Conservation (phyloP, 1,140 invertebrate species). For the Cotesia chilonis region DNA sequence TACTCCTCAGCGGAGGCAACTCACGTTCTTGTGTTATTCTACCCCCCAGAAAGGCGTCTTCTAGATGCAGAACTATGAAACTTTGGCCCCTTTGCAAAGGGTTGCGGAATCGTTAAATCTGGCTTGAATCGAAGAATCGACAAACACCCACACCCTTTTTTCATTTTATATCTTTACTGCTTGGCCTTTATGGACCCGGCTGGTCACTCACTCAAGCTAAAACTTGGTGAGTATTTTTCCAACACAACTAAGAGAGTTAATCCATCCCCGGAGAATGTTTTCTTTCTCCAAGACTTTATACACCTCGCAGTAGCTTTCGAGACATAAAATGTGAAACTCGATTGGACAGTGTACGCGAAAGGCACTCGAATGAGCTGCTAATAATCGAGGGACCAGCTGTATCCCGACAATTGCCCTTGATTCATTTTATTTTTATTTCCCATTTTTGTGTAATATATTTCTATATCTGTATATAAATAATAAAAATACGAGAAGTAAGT, state of each 20-base stretch:
- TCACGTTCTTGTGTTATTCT: constrained; percentile 35
- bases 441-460: not conserved
- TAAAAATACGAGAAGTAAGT: no score
- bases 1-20: constrained; percentile 26
- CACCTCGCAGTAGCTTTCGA: constrained; percentile 19
- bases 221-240: constrained; percentile 8
- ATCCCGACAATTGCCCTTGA: constrained; percentile 24
- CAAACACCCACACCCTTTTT: constrained; percentile 13
- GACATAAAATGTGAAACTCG: constrained; percentile 34
- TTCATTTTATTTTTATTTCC: constrained; percentile 24
- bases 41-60: constrained; percentile 8
- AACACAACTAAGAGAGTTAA: constrained; percentile 21
- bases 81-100: not conserved
- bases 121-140: constrained; percentile 37
- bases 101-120: constrained; percentile 40
- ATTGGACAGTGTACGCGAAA: constrained; percentile 29
- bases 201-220: constrained; percentile 1
- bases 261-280: constrained; percentile 20
- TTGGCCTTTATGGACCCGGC: not conserved
- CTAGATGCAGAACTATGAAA: no score
- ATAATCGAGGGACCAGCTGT: constrained; percentile 34
- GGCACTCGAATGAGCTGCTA: constrained; percentile 25
- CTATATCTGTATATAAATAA: no score
- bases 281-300: constrained; percentile 28
- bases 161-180: not conserved